Percentiles rank a stretch among this genome's conserved stretches.
Conservation (phyloP, 2,113 vertebrate genomes). For the Burhinus bistriatus region DNA sequence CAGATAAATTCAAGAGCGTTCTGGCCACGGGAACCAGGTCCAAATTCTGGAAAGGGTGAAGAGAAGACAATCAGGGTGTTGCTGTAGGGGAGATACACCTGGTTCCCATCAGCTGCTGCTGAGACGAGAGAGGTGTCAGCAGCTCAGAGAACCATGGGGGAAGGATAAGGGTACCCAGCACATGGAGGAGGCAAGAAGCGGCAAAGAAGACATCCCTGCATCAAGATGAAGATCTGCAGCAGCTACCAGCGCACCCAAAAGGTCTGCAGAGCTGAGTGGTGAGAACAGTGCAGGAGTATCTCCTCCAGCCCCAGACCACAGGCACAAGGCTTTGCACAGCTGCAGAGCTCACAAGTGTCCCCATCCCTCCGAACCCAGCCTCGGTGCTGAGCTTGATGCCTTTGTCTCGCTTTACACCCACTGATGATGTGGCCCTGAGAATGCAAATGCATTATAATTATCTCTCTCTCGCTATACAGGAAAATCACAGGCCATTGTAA, state of each 20-base stretch:
- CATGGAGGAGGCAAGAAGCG: neutral
- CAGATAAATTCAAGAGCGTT: neutral
- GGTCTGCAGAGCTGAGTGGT: neutral
- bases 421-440: neutral
- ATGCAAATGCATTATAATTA: neutral
- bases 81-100: neutral
- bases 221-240: neutral
- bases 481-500: conserved; percentile 3
- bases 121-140: neutral
- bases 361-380: neutral
- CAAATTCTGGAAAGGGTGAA: neutral
- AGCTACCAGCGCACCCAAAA: neutral
- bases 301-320: neutral
- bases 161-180: neutral
- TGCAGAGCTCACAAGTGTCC: neutral
- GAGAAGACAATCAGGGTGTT: neutral
- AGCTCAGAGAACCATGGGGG: neutral
- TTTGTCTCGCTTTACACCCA: neutral
- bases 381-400: neutral
- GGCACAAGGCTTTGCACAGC: neutral
- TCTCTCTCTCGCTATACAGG: neutral
- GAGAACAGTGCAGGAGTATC: neutral
- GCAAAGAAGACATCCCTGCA: neutral
- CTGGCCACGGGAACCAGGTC: neutral
- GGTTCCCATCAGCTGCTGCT: neutral